Base-by-base conservation (phyloP, 2,113 vertebrate genomes). In the Microtus montanus region DNA sequence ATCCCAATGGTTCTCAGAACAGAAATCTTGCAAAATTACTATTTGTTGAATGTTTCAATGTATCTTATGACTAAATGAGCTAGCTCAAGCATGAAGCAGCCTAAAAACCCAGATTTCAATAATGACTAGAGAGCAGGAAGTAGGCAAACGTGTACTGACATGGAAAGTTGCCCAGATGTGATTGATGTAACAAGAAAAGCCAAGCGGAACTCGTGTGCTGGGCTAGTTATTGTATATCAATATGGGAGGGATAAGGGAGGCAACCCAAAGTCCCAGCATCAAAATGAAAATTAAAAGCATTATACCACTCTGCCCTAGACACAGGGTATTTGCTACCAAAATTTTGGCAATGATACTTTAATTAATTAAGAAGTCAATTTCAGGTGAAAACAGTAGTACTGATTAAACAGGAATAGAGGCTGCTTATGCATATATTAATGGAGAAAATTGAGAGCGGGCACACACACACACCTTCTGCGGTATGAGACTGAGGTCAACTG, bases 1-100 rank as follows among this genome's bases (percentile, higher is more conserved):
- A 90, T 13, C 38, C 20, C 15, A 89, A 58, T 1, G 74, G 30
- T 11, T 74, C 63, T 70, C 35, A 58, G 64, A 71, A 94, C 9
- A 68, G 61, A 88, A 74, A 89, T 12, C 2, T 52, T 75, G 49
- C 19, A 91, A 66, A 96, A 77, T 54, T 71, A 80, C n/a, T 82
- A 92, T 35, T 52, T 96, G 80, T 24, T 88, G 24, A 93, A 74
- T 33, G 30, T 89, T 61, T 90, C 87, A 94, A 75, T n/a, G 35
- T 28, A 73, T n/a, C 44, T 92, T 89, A 78, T 33, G 68, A 83
- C 35, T 93, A 90, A 83, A 83, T 58, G n/a, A 94, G 86, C 63
- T 52, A 94, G 82, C 0, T 63, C 41, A 64, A 82, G 35, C 84
- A 94, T 68, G 78, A 0, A 77, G 41, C 30, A 58, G 77, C 24